These are phyloP conservation scores for Stratiolaelaps scimitus DNA, from an alignment of 1,140 invertebrate genomes.

Conservation along the genomic window DNA sequence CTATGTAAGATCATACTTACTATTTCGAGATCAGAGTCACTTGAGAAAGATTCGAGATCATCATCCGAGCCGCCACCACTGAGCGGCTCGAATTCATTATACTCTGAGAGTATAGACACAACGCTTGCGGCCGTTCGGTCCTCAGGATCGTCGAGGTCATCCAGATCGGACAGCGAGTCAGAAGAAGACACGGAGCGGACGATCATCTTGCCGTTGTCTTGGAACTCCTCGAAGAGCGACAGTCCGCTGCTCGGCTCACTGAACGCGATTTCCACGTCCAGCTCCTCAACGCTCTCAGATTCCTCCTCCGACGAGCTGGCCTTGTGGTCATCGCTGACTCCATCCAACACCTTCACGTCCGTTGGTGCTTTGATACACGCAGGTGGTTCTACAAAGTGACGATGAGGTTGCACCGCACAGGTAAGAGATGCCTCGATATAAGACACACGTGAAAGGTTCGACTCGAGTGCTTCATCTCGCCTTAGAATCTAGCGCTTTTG, in stretches of 20 bases:
- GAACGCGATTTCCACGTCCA: conserved; percentile 14
- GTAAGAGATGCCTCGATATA: no score
- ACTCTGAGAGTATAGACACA: background rate
- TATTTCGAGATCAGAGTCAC: conserved; percentile 27
- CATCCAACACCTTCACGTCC: conserved; percentile 4
- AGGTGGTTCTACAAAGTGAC: no score
- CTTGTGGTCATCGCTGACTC: background rate
- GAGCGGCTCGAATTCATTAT: conserved; percentile 19
- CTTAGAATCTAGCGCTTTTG: no score
- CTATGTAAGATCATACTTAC: background rate
- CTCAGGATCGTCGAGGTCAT: background rate
- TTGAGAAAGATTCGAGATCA: conserved; percentile 26
- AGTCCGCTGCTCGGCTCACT: background rate
- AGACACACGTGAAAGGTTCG: no score
- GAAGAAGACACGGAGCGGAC: no score
- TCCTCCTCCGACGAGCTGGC: background rate
- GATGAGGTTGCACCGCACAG: no score
- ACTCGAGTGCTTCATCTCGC: no score
- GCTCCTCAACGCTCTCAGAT: background rate
- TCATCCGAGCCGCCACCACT: conserved; percentile 17
- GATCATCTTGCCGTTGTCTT: background rate
- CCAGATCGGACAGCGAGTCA: no score
- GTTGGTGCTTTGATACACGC: no score
- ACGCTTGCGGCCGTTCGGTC: background rate
- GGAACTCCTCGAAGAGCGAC: conserved; percentile 22